A percentile compares a stretch with the other conserved stretches of the same genome.
These are phyloP conservation scores for Syngnathus floridae DNA, from an alignment of 2,113 vertebrate genomes.

Conservation along the genomic window DNA sequence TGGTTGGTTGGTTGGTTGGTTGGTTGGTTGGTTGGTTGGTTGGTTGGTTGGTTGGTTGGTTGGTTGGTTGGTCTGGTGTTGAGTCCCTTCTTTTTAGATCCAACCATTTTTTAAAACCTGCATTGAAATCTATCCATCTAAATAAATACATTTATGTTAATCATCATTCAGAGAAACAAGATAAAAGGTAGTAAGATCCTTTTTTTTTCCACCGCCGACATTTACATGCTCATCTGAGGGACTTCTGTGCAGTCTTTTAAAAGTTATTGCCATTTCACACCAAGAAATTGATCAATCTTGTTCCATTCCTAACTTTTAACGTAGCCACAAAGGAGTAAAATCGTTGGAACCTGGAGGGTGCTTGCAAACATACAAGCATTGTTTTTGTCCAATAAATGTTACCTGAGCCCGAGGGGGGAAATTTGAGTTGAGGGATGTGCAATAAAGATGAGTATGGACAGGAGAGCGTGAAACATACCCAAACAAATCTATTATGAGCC, in stretches of 20 bases:
- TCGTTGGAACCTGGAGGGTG: slow-evolving; percentile 18
- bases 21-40: too few species aligned
- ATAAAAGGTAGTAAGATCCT: background rate
- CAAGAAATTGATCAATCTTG: slow-evolving; percentile 1
- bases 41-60: background rate
- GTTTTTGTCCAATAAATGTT: slow-evolving; percentile 30
- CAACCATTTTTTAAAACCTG: too few species aligned
- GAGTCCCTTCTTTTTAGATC: background rate
- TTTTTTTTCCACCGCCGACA: background rate
- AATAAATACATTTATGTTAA: background rate
- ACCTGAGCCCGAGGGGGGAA: slow-evolving; percentile 26
- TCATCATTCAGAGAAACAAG: too few species aligned
- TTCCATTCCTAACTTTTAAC: slow-evolving; percentile 6
- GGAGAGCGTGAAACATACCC: slow-evolving; percentile 40
- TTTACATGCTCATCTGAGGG: slow-evolving; percentile 9
- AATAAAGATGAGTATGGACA: slow-evolving; percentile 39
- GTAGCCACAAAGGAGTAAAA: slow-evolving; percentile 28
- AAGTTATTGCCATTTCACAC: slow-evolving; percentile 10
- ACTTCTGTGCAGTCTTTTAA: slow-evolving; percentile 14
- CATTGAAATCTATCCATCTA: background rate
- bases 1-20: too few species aligned
- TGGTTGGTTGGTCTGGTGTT: background rate
- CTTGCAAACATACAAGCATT: slow-evolving; percentile 17
- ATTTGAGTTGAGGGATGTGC: slow-evolving; percentile 31
- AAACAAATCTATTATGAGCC: slow-evolving; percentile 60